Evolutionary conservation across 2,113 vertebrate species (phyloP).

Genomic region (Ardeotis arabs): DNA sequence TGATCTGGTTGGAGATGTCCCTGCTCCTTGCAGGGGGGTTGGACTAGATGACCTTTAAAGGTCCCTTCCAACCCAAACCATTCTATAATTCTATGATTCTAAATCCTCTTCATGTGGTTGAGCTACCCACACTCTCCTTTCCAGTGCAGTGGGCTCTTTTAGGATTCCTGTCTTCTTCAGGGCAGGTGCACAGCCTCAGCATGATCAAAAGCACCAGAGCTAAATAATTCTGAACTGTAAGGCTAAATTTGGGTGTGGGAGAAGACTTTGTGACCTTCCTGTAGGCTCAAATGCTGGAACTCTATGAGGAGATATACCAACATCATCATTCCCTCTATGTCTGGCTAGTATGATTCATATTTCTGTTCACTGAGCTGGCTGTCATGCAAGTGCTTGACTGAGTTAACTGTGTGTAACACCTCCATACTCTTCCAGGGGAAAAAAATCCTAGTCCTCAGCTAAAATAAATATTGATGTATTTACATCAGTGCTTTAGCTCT

Average conservation of each 20-base stretch:
- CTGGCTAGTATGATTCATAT: neutral
- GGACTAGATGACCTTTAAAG: too few relatives aligned
- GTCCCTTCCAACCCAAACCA: too few relatives aligned
- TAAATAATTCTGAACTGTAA: neutral
- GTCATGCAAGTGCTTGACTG: neutral
- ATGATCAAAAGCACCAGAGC: neutral
- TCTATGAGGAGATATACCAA: neutral
- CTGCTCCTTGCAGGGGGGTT: too few relatives aligned
- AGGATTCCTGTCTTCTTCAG: neutral
- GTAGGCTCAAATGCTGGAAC: neutral
- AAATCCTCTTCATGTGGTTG: neutral
- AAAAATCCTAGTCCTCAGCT: neutral
- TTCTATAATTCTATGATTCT: too few relatives aligned
- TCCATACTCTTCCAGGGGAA: neutral
- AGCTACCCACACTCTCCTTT: neutral
- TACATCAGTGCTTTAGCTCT: neutral
- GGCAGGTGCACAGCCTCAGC: neutral
- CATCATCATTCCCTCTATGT: neutral
- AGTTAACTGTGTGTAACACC: neutral
- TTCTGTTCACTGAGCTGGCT: neutral
- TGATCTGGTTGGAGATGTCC: too few relatives aligned
- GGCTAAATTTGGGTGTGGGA: neutral
- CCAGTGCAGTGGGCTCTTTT: neutral
- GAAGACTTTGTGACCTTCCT: neutral
- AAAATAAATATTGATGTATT: neutral